phyloP scores from a whole-genome alignment of 1,140 invertebrate species.

The Hylaeus anthracinus region DNA sequence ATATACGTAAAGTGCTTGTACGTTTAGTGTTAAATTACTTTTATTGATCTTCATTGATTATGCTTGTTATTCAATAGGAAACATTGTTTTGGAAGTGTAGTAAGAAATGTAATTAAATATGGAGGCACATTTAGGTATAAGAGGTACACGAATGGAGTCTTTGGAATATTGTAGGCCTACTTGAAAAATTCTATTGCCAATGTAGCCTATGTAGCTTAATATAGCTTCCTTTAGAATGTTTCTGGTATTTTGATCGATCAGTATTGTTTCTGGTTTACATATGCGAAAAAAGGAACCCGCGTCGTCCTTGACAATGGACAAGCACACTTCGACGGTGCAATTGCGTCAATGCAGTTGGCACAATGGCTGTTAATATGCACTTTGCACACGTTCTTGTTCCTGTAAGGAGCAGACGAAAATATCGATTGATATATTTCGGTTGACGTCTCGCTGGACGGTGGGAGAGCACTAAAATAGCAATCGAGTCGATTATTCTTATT shows the following conservation, averaged over 20 bases:
- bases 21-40: no score
- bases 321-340: constrained; percentile 8
- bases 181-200: no score
- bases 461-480: background rate
- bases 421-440: background rate
- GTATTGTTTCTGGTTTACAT: constrained; percentile 14
- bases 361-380: constrained; percentile 34
- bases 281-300: constrained; percentile 7
- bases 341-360: constrained; percentile 35
- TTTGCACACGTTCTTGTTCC: background rate
- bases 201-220: no score
- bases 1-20: no score
- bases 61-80: no score
- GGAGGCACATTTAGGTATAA: no score
- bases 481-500: background rate
- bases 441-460: background rate
- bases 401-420: constrained; percentile 13
- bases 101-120: no score
- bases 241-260: background rate
- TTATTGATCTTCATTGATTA: no score
- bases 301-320: constrained; percentile 32
- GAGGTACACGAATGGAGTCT: no score
- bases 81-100: no score
- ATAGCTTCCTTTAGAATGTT: background rate
- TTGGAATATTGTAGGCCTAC: no score